phyloP scores from a whole-genome alignment of 2,113 vertebrate species.

The Cavia aperea region DNA sequence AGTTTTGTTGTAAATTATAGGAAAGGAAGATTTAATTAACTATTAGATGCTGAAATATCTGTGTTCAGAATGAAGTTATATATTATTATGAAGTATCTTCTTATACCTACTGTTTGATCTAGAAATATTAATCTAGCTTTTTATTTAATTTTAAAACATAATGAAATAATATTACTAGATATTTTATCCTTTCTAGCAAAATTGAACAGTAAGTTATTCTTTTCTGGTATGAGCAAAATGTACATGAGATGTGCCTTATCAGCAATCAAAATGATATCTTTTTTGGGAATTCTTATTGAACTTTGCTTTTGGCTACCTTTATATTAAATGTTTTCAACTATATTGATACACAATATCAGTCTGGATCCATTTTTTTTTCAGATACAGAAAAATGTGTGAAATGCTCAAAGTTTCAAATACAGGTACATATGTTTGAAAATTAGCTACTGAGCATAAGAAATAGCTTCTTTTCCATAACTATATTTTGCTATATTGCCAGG shows the following conservation, averaged over 20 bases:
- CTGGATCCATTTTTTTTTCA: slow-evolving; percentile 66
- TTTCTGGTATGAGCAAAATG: slow-evolving; percentile 45
- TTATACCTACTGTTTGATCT: slow-evolving; percentile 49
- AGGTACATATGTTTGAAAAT: slow-evolving; percentile 67
- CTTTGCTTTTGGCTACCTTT: slow-evolving; percentile 62
- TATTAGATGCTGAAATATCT: slow-evolving; percentile 36
- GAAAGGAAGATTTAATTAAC: slow-evolving; percentile 42
- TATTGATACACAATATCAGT: slow-evolving; percentile 65
- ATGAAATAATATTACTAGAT: slow-evolving; percentile 47
- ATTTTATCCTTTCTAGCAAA: slow-evolving; percentile 46
- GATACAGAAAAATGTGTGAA: slow-evolving; percentile 66
- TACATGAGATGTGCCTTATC: slow-evolving; percentile 32
- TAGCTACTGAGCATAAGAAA: slow-evolving; percentile 70
- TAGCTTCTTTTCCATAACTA: slow-evolving; percentile 69
- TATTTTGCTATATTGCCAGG: slow-evolving; percentile 69
- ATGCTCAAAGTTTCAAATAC: slow-evolving; percentile 67
- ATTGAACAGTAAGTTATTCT: slow-evolving; percentile 47
- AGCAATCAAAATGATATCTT: slow-evolving; percentile 50
- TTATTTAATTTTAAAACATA: slow-evolving; percentile 42
- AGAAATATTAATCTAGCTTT: slow-evolving; percentile 47
- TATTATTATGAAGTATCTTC: slow-evolving; percentile 52
- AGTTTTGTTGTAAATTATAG: slow-evolving; percentile 45
- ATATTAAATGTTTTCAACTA: slow-evolving; percentile 69
- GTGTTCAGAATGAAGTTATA: slow-evolving; percentile 45
- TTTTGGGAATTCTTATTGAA: slow-evolving; percentile 58